Base-by-base conservation (phyloP, 2,113 vertebrate genomes). In the Otus sunia region DNA sequence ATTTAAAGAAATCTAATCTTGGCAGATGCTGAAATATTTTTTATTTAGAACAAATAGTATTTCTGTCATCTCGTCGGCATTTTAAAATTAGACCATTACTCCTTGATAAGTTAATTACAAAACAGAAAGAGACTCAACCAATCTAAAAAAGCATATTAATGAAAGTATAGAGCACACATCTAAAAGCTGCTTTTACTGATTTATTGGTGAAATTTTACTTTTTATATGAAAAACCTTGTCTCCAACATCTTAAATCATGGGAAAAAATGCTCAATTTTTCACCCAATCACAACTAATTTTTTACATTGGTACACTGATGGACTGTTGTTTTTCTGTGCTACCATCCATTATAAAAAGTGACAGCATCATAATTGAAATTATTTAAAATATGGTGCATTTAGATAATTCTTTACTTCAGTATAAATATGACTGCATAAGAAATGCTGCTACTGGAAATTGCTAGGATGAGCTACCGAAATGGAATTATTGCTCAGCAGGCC, bases 1-100 rank as follows among this genome's bases (percentile, higher is more conserved):
- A 97, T 94, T 91, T 93, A 97, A 95, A 94, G 88, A 96, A 97
- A 96, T 95, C 86, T 97, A 95, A 88, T 97, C 96, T 95, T 97
- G 95, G 94, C 93, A 95, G 97, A 95, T 64, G 60, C 72, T 95
- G 95, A 96, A 95, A 92, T 91, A 96, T 93, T 96, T 96, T 93
- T 92, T 94, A 94, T 97, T 93, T 96, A 95, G 72, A 89, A 86
- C 69, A 94, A 95, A 96, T 85, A 96, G 86, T 91, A 96, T 95
- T 96, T 96, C 93, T 95, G 91, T 95, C 94, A 96, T 87, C 84
- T 84, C 97, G 73, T 39, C 34, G 1, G 59, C 86, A 92, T 96
- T 94, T 93, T 87, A 29, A 97, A 90, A 95, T 97, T 95, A 95
- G 69, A 91, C 92, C 86, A 96, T 97, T 97, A 96, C 88, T 96